Evolutionary conservation across 2,113 vertebrate species (phyloP).

Genomic region (Poeciliopsis retropinna): DNA sequence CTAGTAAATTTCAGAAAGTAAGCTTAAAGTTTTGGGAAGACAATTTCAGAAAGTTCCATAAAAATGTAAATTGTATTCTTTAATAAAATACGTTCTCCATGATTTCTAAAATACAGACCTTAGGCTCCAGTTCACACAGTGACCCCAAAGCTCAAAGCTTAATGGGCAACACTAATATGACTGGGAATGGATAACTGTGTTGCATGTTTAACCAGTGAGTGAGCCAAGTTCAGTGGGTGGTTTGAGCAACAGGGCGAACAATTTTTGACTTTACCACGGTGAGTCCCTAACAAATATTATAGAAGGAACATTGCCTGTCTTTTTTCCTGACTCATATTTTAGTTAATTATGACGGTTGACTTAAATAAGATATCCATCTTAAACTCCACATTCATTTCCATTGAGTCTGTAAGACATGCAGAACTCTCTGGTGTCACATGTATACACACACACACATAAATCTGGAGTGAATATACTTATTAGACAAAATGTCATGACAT

Average conservation of each 20-base stretch:
- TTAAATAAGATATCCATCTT: constrained; percentile 43
- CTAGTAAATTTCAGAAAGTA: background rate
- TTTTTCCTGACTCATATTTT: constrained; percentile 47
- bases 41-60: background rate
- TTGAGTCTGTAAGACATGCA: constrained; percentile 18
- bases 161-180: constrained; percentile 41
- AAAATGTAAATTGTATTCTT: background rate
- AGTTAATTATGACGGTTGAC: constrained; percentile 35
- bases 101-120: constrained; percentile 28
- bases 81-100: constrained; percentile 20
- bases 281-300: constrained; percentile 48
- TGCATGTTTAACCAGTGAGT: constrained; percentile 8
- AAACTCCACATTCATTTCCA: constrained; percentile 4
- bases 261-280: constrained; percentile 44
- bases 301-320: constrained; percentile 27
- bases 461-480: constrained; percentile 35
- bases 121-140: constrained; percentile 20
- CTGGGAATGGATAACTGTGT: constrained; percentile 25
- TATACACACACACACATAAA: constrained; percentile 44
- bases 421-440: constrained; percentile 27
- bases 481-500: constrained; percentile 42
- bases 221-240: constrained; percentile 38
- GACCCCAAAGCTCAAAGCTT: constrained; percentile 1
- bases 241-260: constrained; percentile 42
- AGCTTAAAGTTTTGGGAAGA: background rate